These are phyloP conservation scores for Sinocyclocheilus rhinocerous DNA, from an alignment of 2,113 vertebrate species.

Conservation along the genomic window DNA sequence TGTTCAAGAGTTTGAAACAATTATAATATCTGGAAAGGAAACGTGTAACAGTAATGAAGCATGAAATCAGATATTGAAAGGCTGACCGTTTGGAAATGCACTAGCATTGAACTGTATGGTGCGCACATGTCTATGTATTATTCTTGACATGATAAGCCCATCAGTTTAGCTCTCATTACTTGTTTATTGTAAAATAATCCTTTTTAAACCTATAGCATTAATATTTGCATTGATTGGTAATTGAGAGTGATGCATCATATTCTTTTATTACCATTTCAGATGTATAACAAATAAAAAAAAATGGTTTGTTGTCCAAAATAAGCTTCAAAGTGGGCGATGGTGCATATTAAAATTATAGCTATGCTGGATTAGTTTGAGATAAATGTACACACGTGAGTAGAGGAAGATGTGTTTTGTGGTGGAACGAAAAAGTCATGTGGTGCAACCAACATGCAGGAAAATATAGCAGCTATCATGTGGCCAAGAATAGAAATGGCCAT, in stretches of 20 bases:
- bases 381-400: not conserved
- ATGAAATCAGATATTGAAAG: not conserved
- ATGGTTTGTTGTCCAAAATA: too few relatives aligned
- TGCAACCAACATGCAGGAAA: not conserved
- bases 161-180: not conserved
- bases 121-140: not conserved
- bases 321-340: too few relatives aligned
- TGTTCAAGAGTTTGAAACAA: not conserved
- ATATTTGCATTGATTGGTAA: not conserved
- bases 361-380: not conserved
- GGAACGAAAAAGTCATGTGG: not conserved
- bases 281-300: not conserved
- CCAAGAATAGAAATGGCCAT: not conserved
- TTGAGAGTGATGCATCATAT: not conserved
- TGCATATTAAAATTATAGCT: not conserved
- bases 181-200: too few relatives aligned
- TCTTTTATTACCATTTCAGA: not conserved
- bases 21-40: too few relatives aligned
- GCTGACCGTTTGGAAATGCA: not conserved
- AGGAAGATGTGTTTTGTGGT: not conserved
- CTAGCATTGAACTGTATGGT: not conserved
- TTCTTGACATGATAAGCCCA: not conserved
- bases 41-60: not conserved
- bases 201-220: not conserved
- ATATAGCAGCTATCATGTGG: not conserved